Percentiles rank a stretch among this genome's conserved stretches.
These are phyloP conservation scores for Trinorchestia longiramus DNA, from an alignment of 1,140 invertebrate genomes.

Conservation along the genomic window DNA sequence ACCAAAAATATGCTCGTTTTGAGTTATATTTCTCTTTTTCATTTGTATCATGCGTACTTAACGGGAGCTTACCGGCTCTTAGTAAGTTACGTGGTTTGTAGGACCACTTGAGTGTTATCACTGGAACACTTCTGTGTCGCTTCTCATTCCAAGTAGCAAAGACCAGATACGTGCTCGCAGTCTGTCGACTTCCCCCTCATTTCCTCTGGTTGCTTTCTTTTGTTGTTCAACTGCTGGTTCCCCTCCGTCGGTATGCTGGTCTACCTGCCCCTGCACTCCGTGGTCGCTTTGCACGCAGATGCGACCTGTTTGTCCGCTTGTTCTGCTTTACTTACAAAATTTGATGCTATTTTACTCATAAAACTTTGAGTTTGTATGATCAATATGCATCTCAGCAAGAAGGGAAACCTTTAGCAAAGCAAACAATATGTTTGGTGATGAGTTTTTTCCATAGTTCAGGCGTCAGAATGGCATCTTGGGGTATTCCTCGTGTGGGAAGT, in stretches of 20 bases:
- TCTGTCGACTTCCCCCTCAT: constrained; percentile 9
- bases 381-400: no score
- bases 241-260: constrained; percentile 11
- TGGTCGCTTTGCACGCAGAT: background rate
- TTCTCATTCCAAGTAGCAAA: background rate
- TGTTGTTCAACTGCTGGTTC: background rate
- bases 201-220: background rate
- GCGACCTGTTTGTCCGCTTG: background rate
- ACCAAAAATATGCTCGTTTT: no score
- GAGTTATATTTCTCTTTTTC: no score
- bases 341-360: no score
- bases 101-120: background rate
- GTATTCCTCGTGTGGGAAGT: no score
- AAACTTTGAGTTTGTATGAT: no score
- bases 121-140: background rate
- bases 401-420: background rate
- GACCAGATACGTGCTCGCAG: background rate
- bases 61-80: background rate
- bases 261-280: background rate
- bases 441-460: background rate
- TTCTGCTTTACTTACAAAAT: background rate
- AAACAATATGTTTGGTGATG: background rate
- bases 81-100: background rate
- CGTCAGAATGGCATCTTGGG: no score
- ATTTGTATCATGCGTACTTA: background rate